phyloP scores from a whole-genome alignment of 2,113 vertebrate genomes.

The Paedocypris sp. region DNA sequence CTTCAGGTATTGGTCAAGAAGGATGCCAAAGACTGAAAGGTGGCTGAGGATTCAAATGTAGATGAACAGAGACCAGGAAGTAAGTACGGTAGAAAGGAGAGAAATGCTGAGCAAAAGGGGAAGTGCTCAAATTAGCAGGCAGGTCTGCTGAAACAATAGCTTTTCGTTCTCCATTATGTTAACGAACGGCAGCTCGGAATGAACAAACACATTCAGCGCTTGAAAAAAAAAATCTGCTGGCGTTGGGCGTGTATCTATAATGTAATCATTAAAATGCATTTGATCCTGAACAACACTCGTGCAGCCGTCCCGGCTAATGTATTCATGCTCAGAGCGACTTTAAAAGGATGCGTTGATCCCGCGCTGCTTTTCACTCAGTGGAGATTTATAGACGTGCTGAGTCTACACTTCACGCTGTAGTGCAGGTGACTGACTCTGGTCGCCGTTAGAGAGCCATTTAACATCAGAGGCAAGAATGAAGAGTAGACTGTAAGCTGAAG shows the following conservation, averaged over 20 bases:
- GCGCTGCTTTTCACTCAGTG: neutral
- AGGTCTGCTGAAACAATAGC: too few species aligned
- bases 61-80: too few species aligned
- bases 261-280: conserved; percentile 5
- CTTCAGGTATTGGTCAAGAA: too few species aligned
- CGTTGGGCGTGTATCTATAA: neutral
- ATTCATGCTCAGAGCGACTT: neutral
- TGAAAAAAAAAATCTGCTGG: neutral
- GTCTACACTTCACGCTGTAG: neutral
- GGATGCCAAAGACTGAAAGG: too few species aligned
- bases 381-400: neutral
- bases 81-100: too few species aligned
- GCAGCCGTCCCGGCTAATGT: neutral
- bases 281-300: neutral
- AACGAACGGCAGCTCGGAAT: neutral
- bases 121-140: too few species aligned
- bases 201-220: neutral
- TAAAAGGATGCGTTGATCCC: neutral
- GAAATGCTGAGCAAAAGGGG: neutral
- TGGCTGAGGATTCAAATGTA: too few species aligned
- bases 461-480: neutral
- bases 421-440: neutral
- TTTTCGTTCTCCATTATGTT: too few species aligned
- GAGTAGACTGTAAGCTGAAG: neutral
- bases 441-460: neutral